These are phyloP conservation scores for Volucella bombylans DNA, from an alignment of 2,888 invertebrate species.

Conservation along the genomic window DNA sequence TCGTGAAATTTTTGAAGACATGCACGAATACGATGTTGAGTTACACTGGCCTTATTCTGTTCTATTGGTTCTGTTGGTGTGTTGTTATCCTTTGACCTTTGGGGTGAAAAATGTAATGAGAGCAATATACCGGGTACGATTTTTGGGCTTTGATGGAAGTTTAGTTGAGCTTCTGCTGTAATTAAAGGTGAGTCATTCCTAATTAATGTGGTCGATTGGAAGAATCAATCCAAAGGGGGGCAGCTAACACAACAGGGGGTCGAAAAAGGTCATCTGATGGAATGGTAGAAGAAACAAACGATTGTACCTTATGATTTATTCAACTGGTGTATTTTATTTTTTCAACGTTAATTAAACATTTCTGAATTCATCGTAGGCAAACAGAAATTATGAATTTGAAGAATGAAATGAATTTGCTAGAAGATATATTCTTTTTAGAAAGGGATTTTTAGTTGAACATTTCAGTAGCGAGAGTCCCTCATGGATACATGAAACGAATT, in stretches of 20 bases:
- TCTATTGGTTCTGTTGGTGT: background rate
- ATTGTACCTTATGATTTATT: conserved; percentile 11
- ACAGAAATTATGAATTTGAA: conserved; percentile 35
- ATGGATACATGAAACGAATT: conserved; percentile 8
- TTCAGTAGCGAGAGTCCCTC: background rate
- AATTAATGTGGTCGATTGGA: conserved; percentile 59
- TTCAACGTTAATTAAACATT: conserved; percentile 45
- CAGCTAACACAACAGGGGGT: background rate
- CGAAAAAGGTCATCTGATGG: background rate
- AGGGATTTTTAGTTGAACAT: background rate
- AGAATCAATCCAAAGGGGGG: conserved; percentile 11
- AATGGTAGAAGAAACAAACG: background rate
- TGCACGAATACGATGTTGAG: too few species aligned
- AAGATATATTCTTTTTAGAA: background rate
- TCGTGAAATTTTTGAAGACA: conserved; percentile 1
- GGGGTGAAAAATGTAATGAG: conserved; percentile 54
- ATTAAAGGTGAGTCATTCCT: conserved; percentile 56
- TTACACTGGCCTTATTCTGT: background rate
- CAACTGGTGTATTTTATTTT: conserved; percentile 34
- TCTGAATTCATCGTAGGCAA: conserved; percentile 21
- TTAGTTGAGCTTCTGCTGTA: conserved; percentile 22
- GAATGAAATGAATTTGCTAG: conserved; percentile 30
- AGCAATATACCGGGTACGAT: conserved; percentile 6
- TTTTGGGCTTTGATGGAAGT: conserved; percentile 26
- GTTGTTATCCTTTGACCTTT: conserved; percentile 22